Base-by-base conservation (phyloP, 1,140 invertebrate genomes). In the Formica selysi region DNA sequence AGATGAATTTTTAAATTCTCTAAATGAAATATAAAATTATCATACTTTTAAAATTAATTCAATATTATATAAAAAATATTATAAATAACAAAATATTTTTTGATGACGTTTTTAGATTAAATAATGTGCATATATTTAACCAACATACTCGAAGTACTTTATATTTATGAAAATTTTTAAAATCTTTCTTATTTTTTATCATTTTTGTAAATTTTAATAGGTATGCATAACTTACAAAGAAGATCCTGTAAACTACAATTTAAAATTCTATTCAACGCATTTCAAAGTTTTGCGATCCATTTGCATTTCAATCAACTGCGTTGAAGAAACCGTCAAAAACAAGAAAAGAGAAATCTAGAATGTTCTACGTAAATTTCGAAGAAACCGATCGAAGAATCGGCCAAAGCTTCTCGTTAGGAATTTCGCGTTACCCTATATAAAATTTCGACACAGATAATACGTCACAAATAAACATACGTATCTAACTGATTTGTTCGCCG, bases 401-500 rank as follows among this genome's bases (percentile, higher is more conserved):
- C 22, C 19, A 16, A 61, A n/a, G 29, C 5, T 62, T 48, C 62
- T 59, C 3, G 32, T 61, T 76, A 74, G 0, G 1, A 38, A 4
- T 59, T 59, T 65, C 26, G 5, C 11, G 38, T n/a, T 22, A 61
- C n/a, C 5, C 13, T 11, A 41, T 67, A 70, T 13, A 57, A 26
- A 71, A 4, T 71, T 59, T 59, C n/a, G 83, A 1, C 10, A 10
- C n/a, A 38, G 54, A 19, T 6, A 68, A 6, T 8, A 48, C 44
- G 16, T 48, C 22, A 22, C 0, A 22, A 13, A 59, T 65, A 85
- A 48, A 36, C 5, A 32, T 26, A 19, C 62, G 4, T 71, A 65
- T 86, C 48, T 70, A 36, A 74, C 29, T 51, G 13, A 41, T 51
- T 13, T 13, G 32, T 48, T 65, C 51, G 48, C 16, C 44, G 74